Base-by-base conservation (phyloP, 2,797 vertebrate genomes). In the Centropyge bicolor region DNA sequence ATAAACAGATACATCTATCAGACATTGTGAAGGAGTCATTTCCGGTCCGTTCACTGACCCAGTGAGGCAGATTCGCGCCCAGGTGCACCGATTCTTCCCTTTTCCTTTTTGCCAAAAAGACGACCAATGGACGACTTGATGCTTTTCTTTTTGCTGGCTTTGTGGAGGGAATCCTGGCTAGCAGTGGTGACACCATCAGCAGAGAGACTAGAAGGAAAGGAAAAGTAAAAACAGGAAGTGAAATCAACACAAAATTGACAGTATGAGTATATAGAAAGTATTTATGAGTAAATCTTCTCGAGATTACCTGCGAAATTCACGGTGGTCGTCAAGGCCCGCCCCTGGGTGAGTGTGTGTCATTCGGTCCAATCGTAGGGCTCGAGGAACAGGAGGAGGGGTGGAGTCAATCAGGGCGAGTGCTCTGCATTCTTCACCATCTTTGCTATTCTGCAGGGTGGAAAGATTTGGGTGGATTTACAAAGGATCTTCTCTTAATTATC, bases 71-170 rank as follows among this genome's bases (percentile, higher is more conserved):
- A 96, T 83, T 98, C 97, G 0, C 97, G 94, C 1, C 96, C 96
- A 5, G 95, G 94, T 22, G 93, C 94, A 5, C 97, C 96, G 80
- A 97, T 95, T 45, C 97, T 93, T 6, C 97, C 97, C 78, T 98
- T 98, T 78, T 98, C 97, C 86, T 97, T 98, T 92, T 98, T 98
- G 80, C 97, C 97, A 78, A 98, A 98, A 65, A 98, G 96, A 16
- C 97, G 96, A 9, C 97, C 97, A 19, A 98, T 98, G 78, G 97
- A 98, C 6, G 97, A 98, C 93, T 98, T 98, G 78, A 98, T 98
- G 92, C 97, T 98, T 89, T 98, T 98, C 95, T 97, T 98, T 94
- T 98, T 98, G 88, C 96, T 97, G 87, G 96, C 95, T 92, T 98
- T 98, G 92, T 98, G 97, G 71, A 98, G 96, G 46, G 97, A 97